phyloP scores from a whole-genome alignment of 2,888 invertebrate genomes.

The Ormyrus pomaceus region DNA sequence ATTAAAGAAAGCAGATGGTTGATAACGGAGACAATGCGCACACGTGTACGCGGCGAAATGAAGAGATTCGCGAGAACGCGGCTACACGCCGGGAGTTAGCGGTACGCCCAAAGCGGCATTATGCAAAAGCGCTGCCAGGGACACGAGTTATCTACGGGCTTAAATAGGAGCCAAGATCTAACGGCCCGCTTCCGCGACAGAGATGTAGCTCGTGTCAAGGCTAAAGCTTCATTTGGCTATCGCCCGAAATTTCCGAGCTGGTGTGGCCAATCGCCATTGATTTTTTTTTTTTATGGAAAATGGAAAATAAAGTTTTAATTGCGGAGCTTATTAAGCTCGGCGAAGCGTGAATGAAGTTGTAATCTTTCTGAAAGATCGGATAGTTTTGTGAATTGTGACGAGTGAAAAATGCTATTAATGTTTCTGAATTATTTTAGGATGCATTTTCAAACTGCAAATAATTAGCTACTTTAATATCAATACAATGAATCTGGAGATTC shows the following conservation, averaged over 20 bases:
- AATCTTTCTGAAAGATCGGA: conserved; percentile 16
- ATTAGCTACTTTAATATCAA: too few relatives aligned
- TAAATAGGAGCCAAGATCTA: conserved; percentile 74
- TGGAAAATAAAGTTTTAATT: conserved; percentile 5
- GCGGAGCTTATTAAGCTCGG: conserved; percentile 35
- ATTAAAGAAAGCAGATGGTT: too few relatives aligned
- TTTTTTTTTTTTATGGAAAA: background rate
- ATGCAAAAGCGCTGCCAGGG: conserved; percentile 23
- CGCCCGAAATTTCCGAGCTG: background rate
- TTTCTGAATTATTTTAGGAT: too few relatives aligned
- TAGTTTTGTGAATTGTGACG: background rate
- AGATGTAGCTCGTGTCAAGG: background rate
- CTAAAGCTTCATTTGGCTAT: conserved; percentile 15
- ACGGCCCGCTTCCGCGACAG: conserved; percentile 74
- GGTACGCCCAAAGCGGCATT: background rate
- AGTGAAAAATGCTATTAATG: background rate
- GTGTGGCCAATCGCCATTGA: too few relatives aligned
- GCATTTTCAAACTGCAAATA: too few relatives aligned
- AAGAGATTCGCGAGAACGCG: conserved; percentile 13
- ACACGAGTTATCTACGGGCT: conserved; percentile 41
- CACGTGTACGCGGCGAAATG: background rate
- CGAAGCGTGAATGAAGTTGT: conserved; percentile 36
- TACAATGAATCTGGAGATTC: background rate
- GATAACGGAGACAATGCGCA: background rate
- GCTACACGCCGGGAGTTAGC: conserved; percentile 5